These are phyloP conservation scores for Cotesia congregata DNA, from an alignment of 2,888 invertebrate species.

Conservation along the genomic window DNA sequence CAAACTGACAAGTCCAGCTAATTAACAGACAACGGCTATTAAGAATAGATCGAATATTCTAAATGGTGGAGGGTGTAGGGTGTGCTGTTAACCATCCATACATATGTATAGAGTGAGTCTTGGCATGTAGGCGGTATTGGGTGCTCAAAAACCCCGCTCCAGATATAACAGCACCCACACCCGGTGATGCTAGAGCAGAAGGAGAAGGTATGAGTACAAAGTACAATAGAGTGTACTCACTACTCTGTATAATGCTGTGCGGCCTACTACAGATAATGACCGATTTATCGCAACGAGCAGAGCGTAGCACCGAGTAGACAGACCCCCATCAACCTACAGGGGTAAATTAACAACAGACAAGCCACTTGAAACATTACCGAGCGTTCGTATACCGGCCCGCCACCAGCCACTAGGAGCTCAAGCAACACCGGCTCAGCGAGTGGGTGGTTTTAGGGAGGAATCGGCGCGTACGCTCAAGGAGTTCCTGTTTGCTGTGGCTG, in stretches of 20 bases:
- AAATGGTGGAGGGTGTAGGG: conserved; percentile 15
- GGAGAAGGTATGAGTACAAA: too few relatives aligned
- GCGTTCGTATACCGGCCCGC: conserved; percentile 54
- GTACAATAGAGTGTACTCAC: neutral
- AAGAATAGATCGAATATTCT: conserved; percentile 41
- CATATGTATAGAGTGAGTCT: conserved; percentile 36
- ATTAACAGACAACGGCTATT: conserved; percentile 39
- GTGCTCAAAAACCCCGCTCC: neutral
- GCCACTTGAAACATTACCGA: conserved; percentile 69
- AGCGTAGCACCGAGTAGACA: conserved; percentile 63
- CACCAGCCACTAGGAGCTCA: neutral
- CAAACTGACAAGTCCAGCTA: conserved; percentile 32
- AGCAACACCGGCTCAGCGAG: conserved; percentile 4
- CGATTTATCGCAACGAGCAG: conserved; percentile 64
- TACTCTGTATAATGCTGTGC: conserved; percentile 2
- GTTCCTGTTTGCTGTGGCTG: conserved; percentile 9
- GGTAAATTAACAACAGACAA: conserved; percentile 69
- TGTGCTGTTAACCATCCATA: conserved; percentile 33
- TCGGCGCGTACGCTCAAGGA: neutral
- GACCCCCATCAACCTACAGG: conserved; percentile 63
- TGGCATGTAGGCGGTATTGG: conserved; percentile 19
- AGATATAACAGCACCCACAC: too few relatives aligned
- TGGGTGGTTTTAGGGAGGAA: conserved; percentile 11
- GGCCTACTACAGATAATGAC: conserved; percentile 58
- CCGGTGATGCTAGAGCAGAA: too few relatives aligned